Conservation (phyloP, 2,113 vertebrate genomes). For the Oryctolagus cuniculus region DNA sequence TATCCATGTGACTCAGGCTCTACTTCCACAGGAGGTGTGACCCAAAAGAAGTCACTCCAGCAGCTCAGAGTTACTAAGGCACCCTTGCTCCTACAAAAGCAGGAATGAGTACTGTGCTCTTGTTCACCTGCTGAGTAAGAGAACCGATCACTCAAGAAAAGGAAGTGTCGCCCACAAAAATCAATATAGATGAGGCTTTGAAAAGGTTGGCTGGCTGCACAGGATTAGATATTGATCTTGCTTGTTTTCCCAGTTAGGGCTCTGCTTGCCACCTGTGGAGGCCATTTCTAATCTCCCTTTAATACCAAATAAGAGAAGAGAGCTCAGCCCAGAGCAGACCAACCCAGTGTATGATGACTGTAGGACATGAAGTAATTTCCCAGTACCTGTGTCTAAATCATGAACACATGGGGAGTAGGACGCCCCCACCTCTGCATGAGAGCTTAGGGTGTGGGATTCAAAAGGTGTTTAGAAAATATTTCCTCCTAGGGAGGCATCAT, state of each 20-base stretch:
- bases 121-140: conserved; percentile 83
- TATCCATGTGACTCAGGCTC: background rate
- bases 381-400: background rate
- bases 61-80: conserved; percentile 80
- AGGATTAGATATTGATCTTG: conserved; percentile 90
- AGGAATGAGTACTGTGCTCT: conserved; percentile 49
- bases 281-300: conserved; percentile 83
- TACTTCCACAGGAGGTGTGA: background rate
- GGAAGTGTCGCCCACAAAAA: conserved; percentile 86
- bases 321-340: conserved; percentile 11
- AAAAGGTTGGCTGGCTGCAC: conserved; percentile 89
- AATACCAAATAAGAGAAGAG: conserved; percentile 82
- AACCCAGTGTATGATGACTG: background rate
- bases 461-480: background rate
- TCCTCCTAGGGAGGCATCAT: background rate
- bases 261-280: conserved; percentile 82
- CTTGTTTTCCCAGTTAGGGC: conserved; percentile 88
- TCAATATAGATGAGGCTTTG: conserved; percentile 89
- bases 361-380: background rate
- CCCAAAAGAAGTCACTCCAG: conserved; percentile 40
- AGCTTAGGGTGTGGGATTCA: background rate
- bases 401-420: background rate
- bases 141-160: conserved; percentile 86
- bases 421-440: background rate
- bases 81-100: conserved; percentile 78